Evolutionary conservation across 2,113 vertebrate genomes (phyloP), one percentile per base, ranked within the genome.

Genomic region (Poeciliopsis retropinna): DNA sequence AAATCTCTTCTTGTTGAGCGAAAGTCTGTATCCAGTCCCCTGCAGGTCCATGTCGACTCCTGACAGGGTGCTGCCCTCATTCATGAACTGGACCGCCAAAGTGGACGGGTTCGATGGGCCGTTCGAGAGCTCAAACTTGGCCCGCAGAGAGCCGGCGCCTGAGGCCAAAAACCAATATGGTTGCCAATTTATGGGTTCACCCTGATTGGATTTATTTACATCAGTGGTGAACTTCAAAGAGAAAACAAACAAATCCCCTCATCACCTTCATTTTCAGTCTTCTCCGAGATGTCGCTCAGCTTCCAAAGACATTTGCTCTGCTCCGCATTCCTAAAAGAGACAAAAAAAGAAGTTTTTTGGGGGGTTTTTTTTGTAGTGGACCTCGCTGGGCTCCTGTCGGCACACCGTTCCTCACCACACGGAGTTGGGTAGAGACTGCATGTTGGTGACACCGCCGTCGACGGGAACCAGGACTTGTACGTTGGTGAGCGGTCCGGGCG

Each of bases 221-320:
- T 9, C 32, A 34, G 32, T 34, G 32, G 32, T 34, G 32, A 47
- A 47, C 25, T 25, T 64, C n/a, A 8, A 30, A 63, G 12, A 4
- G 13, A 41, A 41, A 41, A 41, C 65, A 28, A 15, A n/a, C 30
- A 12, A 15, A 60, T 1, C 8, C 67, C 67, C 4, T 57, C 6
- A 27, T 92, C 95, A 95, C 98, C 98, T 95, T 96, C 96, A 88
- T 98, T 98, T 84, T 99, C 98, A 84, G 97, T 97, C 86, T 97
- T 99, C 80, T 98, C 97, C 17, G 98, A 98, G 95, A 99, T 95
- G 85, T 95, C 95, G 30, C 90, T 95, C 84, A 99, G 91, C 92
- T 98, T 99, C 98, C 98, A 99, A 67, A 96, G 94, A 62, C 96
- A 96, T 91, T 98, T 99, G 91, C 95, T 97, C 92, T 98, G 98